Percentiles rank a stretch among this genome's conserved stretches.
phyloP scores from a whole-genome alignment of 2,797 vertebrate genomes.

The Petrocephalus sullivani region DNA sequence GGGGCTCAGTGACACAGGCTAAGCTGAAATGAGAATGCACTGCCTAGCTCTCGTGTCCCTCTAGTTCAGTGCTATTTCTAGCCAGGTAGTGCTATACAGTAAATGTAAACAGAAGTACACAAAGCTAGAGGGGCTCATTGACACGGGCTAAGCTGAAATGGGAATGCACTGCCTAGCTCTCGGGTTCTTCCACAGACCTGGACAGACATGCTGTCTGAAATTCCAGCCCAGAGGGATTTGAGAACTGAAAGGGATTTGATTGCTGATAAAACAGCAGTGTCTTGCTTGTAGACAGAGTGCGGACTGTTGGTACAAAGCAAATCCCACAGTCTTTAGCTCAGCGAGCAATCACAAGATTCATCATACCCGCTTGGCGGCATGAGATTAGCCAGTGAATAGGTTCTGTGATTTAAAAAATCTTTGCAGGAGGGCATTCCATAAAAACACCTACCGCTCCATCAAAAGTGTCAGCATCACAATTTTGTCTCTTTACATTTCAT shows the following conservation, averaged over 20 bases:
- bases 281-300: constrained; percentile 31
- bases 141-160: neutral
- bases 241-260: constrained; percentile 23
- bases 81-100: too few relatives aligned
- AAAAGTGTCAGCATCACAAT: neutral
- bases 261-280: constrained; percentile 27
- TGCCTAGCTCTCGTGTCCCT: neutral
- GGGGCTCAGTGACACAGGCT: neutral
- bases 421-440: neutral
- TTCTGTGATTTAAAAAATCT: constrained; percentile 16
- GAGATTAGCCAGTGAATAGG: constrained; percentile 24
- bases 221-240: constrained; percentile 37
- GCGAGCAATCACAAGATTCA: constrained; percentile 29
- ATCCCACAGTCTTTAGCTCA: constrained; percentile 22
- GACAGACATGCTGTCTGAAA: constrained; percentile 39
- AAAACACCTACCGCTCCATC: neutral
- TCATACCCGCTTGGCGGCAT: constrained; percentile 16
- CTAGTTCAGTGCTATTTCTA: too few relatives aligned
- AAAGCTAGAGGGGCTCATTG: neutral
- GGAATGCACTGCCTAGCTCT: constrained; percentile 15
- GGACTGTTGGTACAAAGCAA: constrained; percentile 33
- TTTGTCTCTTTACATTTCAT: neutral
- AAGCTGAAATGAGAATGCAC: neutral
- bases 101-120: neutral
- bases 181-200: constrained; percentile 8